Conservation (phyloP, 2,113 vertebrate genomes). For the Toxotes jaculatrix region DNA sequence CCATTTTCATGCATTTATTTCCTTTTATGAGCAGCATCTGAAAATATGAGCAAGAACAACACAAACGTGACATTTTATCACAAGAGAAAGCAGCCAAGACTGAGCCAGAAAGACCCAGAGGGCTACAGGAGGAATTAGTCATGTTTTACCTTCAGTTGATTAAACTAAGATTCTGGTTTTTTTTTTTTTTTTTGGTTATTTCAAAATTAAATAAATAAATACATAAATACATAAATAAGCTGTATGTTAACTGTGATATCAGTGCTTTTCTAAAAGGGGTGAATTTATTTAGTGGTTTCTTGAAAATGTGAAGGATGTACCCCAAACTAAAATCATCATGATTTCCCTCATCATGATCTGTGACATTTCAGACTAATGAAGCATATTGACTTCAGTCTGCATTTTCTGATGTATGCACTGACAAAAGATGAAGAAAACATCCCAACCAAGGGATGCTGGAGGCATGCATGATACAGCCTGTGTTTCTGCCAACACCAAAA, state of each 20-base stretch:
- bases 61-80: constrained; percentile 3
- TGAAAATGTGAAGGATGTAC: constrained; percentile 11
- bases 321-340: not conserved
- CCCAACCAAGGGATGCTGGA: not conserved
- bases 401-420: too few species aligned
- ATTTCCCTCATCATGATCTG: not conserved
- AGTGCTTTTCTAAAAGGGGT: not conserved
- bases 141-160: too few species aligned
- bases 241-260: not conserved
- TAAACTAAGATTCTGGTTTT: too few species aligned
- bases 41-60: not conserved
- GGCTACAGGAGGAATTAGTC: too few species aligned
- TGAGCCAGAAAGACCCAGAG: too few species aligned
- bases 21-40: too few species aligned
- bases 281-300: not conserved
- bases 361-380: too few species aligned
- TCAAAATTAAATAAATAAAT: too few species aligned
- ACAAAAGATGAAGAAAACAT: too few species aligned
- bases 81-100: not conserved
- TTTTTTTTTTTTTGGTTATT: not conserved
- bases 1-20: too few species aligned
- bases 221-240: too few species aligned
- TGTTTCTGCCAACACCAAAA: not conserved
- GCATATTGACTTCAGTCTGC: too few species aligned
- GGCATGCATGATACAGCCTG: not conserved